Evolutionary conservation across 2,888 invertebrate species (phyloP), one percentile per base, ranked within the genome.

Genomic region (Carterocephalus palaemon): DNA sequence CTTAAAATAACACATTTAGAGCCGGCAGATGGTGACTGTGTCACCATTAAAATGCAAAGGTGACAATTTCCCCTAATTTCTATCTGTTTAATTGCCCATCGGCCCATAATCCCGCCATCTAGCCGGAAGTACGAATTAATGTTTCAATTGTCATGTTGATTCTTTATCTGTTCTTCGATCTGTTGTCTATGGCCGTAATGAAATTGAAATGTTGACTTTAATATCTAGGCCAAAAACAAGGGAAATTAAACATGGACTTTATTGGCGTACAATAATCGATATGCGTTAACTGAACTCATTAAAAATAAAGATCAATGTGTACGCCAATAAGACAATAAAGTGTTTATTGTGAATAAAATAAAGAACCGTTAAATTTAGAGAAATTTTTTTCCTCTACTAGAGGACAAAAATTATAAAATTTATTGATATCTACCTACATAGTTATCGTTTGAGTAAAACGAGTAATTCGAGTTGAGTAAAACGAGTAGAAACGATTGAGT

Each of bases 51-150:
- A 62, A 53, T 55, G 53, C 50, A 50, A 54, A 54, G 47, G 56
- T 54, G 59, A 61, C 59, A 57, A 56, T 52, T 56, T 54, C 40
- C 61, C 64, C 62, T 56, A 63, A 60, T 57, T 57, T 51, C 49
- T 54, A 59, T 52, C 54, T 53, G 49, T 64, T 67, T 70, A 75
- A 75, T 75, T 67, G 67, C 53, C 53, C 59, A 48, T 53, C 52
- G 53, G 57, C 66, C 23, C 10, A 16, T 45, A 66, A 63, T 61
- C 58, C 42, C 42, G 64, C 67, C 64, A 70, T 73, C 73, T 71
- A 29, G 43, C 43, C 43, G 43, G 43, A 43, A 43, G 28, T 43
- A 68, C 65, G 47, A 37, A 43, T 47, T 50, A 47, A 47, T 50
- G 43, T 43, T 43, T 43, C 43, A 43, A 43, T 43, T 43, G 43